Base-by-base conservation (phyloP, 2,888 invertebrate species). In the Drosophila kuntzei region DNA sequence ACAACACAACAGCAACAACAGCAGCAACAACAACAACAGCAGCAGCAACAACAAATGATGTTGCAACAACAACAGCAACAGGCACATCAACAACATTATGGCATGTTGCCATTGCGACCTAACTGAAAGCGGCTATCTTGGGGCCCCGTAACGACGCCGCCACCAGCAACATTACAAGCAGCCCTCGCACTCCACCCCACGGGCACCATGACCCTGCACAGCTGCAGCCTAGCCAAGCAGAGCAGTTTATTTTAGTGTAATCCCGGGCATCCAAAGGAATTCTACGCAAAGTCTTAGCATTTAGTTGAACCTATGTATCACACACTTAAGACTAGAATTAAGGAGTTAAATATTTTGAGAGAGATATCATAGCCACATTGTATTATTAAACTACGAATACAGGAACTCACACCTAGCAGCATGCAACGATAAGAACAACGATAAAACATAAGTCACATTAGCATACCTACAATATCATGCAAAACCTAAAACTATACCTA, bases 31-130 rank as follows among this genome's bases (percentile, higher is more conserved):
- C 77, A 78, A 0, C 76, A 86, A 0, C 80, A 77, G 0, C 84
- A 80, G 0, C 84, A 77, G 20, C 83, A 87, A 7, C 85, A 80
- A 12, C 51, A 54, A 18, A 34, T 34, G 34, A 34, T 34, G 49
- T 2, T 34, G 41, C 53, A 54, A 14, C 86, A 85, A 37, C 84
- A 83, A n/a, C 86, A 85, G 41, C 84, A 83, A 58, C 78, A 84
- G 71, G 80, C 82, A 25, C 84, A 89, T 49, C 87, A 87, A 34
- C 90, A 91, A 66, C 92, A 92, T 65, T 92, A 91, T 47, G 89
- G 89, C 57, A 91, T 92, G 90, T 61, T 92, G 79, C 90, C 91
- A 12, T 81, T 91, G 73, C 79, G 91, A 78, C 91, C 81, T 43
- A 90, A 90, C 89, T 90, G 91, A 90, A 91, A 85, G 80, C 85